Percentiles rank a stretch among this genome's conserved stretches.
These are phyloP conservation scores for Andrena cerasifolii DNA, from an alignment of 1,140 invertebrate genomes.

Conservation along the genomic window DNA sequence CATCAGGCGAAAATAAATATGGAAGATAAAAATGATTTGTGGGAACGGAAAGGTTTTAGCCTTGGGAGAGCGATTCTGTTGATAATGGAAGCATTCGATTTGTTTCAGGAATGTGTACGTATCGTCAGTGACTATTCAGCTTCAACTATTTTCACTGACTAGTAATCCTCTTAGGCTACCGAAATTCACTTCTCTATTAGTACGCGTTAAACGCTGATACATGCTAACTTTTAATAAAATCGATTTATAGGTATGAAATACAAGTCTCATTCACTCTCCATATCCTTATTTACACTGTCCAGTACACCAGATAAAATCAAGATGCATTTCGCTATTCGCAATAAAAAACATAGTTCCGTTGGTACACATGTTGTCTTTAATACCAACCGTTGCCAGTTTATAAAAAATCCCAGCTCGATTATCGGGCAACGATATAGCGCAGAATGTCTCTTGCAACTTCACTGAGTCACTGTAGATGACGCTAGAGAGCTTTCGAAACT, in stretches of 20 bases:
- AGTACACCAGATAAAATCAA: no score
- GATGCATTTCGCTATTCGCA: no score
- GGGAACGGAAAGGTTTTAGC: background rate
- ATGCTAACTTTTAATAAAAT: no score
- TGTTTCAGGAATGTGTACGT: no score
- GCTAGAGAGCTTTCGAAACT: background rate
- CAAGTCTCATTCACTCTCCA: background rate
- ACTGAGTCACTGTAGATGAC: background rate
- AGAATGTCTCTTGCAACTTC: background rate
- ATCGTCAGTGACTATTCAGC: background rate
- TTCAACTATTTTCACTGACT: background rate
- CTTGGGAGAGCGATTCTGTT: background rate
- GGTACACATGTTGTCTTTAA: background rate
- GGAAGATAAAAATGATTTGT: constrained; percentile 10
- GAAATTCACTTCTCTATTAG: background rate
- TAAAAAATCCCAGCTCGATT: background rate
- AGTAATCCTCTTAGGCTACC: background rate
- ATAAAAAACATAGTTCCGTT: no score
- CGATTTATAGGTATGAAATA: no score
- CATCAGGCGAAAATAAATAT: background rate
- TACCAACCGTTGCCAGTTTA: background rate
- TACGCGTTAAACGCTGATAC: background rate
- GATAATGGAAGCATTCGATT: background rate
- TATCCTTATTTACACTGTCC: background rate
- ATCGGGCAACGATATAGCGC: background rate